Percentiles rank a stretch among this genome's conserved stretches.
Evolutionary conservation across 1,140 invertebrate species (phyloP).

Genomic region (Samia ricini): DNA sequence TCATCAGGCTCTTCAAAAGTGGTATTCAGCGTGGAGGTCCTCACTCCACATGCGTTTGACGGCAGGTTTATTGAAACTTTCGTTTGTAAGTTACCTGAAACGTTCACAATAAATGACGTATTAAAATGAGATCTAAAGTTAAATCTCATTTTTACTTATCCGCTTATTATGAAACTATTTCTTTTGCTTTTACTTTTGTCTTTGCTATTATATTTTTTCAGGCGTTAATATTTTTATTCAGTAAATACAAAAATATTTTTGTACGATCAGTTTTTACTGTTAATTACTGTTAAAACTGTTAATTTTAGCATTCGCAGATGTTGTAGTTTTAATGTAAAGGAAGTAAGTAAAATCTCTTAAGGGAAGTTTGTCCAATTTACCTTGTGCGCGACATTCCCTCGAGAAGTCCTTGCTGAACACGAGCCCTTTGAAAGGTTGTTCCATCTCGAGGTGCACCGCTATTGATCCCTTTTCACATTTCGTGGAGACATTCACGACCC

Average conservation of each 20-base stretch:
- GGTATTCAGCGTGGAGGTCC: conserved; percentile 74
- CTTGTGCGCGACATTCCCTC: conserved; percentile 80
- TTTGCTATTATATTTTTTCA: neutral
- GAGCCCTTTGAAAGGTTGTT: conserved; percentile 82
- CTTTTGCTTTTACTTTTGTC: too few species aligned
- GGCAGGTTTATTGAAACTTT: conserved; percentile 79
- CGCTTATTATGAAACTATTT: too few species aligned
- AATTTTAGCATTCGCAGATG: too few species aligned
- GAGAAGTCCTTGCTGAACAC: conserved; percentile 85
- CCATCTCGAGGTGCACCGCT: conserved; percentile 77
- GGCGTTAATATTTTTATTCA: too few species aligned
- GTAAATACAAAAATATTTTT: too few species aligned
- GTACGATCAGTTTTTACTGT: too few species aligned
- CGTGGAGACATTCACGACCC: conserved; percentile 66
- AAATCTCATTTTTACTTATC: too few species aligned
- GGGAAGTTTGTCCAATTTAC: too few species aligned
- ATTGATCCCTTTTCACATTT: conserved; percentile 79
- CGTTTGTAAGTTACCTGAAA: conserved; percentile 56
- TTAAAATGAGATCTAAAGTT: too few species aligned
- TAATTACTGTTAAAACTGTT: too few species aligned
- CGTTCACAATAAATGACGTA: neutral
- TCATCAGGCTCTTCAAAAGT: conserved; percentile 60
- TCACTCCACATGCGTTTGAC: conserved; percentile 82
- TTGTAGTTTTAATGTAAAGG: too few species aligned
- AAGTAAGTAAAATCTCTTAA: too few species aligned